These are phyloP conservation scores for Patella vulgata DNA, from an alignment of 1,140 invertebrate genomes.

Conservation along the genomic window DNA sequence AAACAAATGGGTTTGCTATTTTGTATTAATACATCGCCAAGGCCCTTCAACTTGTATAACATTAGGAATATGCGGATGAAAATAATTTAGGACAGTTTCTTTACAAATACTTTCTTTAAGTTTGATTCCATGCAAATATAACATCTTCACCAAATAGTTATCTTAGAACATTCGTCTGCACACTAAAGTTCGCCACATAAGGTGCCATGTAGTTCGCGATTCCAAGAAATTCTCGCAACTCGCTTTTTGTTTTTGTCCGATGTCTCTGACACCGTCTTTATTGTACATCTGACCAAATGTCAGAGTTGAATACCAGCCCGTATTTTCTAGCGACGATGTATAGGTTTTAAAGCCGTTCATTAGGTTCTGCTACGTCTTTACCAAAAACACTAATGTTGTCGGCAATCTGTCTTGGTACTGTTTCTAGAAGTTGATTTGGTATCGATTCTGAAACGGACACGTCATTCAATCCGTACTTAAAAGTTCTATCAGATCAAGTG, in stretches of 20 bases:
- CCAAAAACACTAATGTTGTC: slow-evolving; percentile 51
- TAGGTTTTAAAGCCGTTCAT: slow-evolving; percentile 28
- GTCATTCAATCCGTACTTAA: too few species aligned
- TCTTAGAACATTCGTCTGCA: slow-evolving; percentile 6
- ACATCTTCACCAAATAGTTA: slow-evolving; percentile 20
- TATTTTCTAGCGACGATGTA: slow-evolving; percentile 20
- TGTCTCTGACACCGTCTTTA: slow-evolving; percentile 49
- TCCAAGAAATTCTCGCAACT: slow-evolving; percentile 34
- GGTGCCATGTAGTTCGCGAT: slow-evolving; percentile 27
- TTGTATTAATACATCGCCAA: slow-evolving; percentile 67
- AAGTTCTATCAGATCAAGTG: slow-evolving; percentile 16
- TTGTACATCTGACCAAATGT: slow-evolving; percentile 62
- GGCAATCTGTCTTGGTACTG: slow-evolving; percentile 43
- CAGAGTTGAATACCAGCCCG: slow-evolving; percentile 31
- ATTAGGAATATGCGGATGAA: slow-evolving; percentile 17
- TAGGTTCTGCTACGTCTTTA: slow-evolving; percentile 35
- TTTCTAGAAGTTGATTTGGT: slow-evolving; percentile 4
- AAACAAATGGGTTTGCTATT: slow-evolving; percentile 53
- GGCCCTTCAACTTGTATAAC: slow-evolving; percentile 39
- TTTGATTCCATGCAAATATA: slow-evolving; percentile 6
- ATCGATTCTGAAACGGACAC: too few species aligned
- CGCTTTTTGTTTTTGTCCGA: slow-evolving; percentile 35
- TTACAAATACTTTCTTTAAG: slow-evolving; percentile 13
- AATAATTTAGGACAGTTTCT: slow-evolving; percentile 15
- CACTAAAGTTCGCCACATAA: slow-evolving; percentile 23